These are phyloP conservation scores for Drosophila nannoptera DNA, from an alignment of 1,140 invertebrate genomes.

Conservation along the genomic window DNA sequence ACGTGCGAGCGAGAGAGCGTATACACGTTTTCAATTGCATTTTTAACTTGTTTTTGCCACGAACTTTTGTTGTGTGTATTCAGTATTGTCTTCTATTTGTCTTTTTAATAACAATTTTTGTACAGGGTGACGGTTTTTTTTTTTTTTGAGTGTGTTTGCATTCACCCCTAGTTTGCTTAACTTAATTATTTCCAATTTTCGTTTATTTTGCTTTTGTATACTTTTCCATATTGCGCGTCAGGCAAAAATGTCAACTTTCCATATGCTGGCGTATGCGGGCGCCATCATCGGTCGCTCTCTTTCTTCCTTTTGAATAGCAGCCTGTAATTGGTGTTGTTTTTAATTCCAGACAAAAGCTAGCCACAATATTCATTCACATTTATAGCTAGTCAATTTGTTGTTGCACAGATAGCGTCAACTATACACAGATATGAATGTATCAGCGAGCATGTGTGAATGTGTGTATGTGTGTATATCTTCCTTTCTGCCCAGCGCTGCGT, in stretches of 20 bases:
- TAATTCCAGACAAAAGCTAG: slow-evolving; percentile 15
- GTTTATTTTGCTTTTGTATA: not conserved
- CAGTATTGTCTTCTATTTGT: slow-evolving; percentile 11
- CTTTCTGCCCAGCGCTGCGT: slow-evolving; percentile 32
- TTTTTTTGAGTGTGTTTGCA: not conserved
- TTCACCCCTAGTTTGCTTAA: not conserved
- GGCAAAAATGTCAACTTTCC: slow-evolving; percentile 27
- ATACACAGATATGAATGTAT: slow-evolving; percentile 1
- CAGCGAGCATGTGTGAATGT: not conserved
- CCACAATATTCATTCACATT: slow-evolving; percentile 44
- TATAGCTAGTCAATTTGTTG: slow-evolving; percentile 11
- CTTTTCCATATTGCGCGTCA: slow-evolving; percentile 14
- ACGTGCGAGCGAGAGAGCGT: slow-evolving; percentile 21
- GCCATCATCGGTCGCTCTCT: slow-evolving; percentile 3
- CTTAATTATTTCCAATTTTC: slow-evolving; percentile 15
- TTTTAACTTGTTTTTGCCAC: slow-evolving; percentile 58
- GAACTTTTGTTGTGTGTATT: slow-evolving; percentile 36
- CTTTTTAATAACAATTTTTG: slow-evolving; percentile 38
- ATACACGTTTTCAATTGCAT: slow-evolving; percentile 62
- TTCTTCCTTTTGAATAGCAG: slow-evolving; percentile 5
- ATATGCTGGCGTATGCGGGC: slow-evolving; percentile 43
- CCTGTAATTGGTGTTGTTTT: slow-evolving; percentile 2
- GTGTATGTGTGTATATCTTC: slow-evolving; percentile 6
- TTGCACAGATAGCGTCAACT: slow-evolving; percentile 1
- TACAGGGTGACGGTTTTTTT: slow-evolving; percentile 18